Evolutionary conservation across 2,113 vertebrate species (phyloP).

Genomic region (Dromiciops gliroides): DNA sequence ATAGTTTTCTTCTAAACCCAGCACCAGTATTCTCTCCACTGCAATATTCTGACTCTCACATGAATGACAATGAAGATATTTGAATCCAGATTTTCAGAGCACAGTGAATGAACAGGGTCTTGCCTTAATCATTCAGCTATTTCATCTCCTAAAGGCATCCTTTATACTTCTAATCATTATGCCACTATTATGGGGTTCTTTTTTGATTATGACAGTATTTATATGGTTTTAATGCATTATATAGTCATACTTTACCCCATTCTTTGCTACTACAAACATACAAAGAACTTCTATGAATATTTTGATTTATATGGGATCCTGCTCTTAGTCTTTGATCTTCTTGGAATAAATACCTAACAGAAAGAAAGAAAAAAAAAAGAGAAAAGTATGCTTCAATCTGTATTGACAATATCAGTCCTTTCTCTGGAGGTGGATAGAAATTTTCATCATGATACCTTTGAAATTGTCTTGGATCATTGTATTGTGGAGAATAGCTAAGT

Average conservation of each 20-base stretch:
- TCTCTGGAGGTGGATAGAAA: too few relatives aligned
- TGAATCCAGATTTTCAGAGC: background rate
- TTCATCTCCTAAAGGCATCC: too few relatives aligned
- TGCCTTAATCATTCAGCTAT: background rate
- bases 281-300: background rate
- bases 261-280: background rate
- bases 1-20: background rate
- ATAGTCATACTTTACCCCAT: background rate
- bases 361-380: too few relatives aligned
- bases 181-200: background rate
- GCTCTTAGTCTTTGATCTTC: background rate
- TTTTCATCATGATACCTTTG: too few relatives aligned
- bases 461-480: too few relatives aligned
- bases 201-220: background rate
- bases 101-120: background rate
- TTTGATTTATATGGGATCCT: background rate
- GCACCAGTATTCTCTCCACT: background rate
- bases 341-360: background rate
- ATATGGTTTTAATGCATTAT: background rate
- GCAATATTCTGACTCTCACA: background rate
- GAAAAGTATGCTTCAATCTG: too few relatives aligned
- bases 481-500: too few relatives aligned
- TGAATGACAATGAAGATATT: background rate
- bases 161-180: background rate
- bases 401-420: too few relatives aligned